These are phyloP conservation scores for Scolopax mira DNA, from an alignment of 2,113 vertebrate genomes.

Conservation along the genomic window DNA sequence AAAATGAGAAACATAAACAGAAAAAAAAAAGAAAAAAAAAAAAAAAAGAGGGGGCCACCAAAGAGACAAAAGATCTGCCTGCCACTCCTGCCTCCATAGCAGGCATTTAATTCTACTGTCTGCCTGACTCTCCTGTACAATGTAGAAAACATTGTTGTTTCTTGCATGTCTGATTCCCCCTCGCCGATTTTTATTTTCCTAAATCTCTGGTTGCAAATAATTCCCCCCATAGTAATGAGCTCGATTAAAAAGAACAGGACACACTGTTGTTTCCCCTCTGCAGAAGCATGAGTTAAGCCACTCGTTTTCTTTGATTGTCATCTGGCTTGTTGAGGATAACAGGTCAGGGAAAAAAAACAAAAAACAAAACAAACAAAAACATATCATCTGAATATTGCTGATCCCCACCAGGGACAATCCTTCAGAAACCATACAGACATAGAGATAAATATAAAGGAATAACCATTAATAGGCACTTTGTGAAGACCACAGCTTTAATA, in stretches of 20 bases:
- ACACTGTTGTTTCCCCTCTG: slow-evolving; percentile 58
- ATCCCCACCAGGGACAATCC: slow-evolving; percentile 55
- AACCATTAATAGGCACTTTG: slow-evolving; percentile 52
- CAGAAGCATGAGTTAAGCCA: slow-evolving; percentile 77
- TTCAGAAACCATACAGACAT: slow-evolving; percentile 51
- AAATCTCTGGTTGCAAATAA: slow-evolving; percentile 77
- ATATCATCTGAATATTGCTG: slow-evolving; percentile 53
- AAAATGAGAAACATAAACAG: slow-evolving; percentile 66
- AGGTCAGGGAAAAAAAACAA: slow-evolving; percentile 52
- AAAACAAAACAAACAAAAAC: not conserved
- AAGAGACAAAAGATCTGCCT: slow-evolving; percentile 82
- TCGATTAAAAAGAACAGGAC: slow-evolving; percentile 72
- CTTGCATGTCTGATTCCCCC: slow-evolving; percentile 88
- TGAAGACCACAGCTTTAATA: slow-evolving; percentile 73
- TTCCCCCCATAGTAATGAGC: slow-evolving; percentile 72
- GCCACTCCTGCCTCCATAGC: slow-evolving; percentile 85
- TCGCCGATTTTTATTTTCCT: slow-evolving; percentile 74
- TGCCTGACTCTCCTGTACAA: slow-evolving; percentile 90
- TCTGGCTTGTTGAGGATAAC: slow-evolving; percentile 63
- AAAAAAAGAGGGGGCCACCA: slow-evolving; percentile 78
- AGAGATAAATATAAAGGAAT: slow-evolving; percentile 18
- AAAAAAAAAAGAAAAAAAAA: slow-evolving; percentile 38
- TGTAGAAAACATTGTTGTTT: slow-evolving; percentile 83
- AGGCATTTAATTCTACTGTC: slow-evolving; percentile 81
- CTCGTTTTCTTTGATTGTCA: slow-evolving; percentile 71